Evolutionary conservation across 2,888 invertebrate species (phyloP), one percentile per base, ranked within the genome.

Genomic region (Cheilosia pagana): DNA sequence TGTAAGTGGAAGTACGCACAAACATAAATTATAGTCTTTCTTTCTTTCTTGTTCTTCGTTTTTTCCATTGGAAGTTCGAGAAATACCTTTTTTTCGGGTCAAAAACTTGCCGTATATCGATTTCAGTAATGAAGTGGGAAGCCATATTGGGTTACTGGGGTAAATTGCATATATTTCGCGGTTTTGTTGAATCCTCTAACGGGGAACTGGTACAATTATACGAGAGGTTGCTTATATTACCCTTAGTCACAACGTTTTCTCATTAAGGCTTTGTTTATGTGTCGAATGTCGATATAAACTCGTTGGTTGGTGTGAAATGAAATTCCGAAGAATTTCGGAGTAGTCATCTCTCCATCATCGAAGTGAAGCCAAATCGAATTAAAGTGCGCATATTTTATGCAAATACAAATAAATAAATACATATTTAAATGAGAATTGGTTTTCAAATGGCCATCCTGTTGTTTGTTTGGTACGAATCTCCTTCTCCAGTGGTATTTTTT

Each of bases 361-460:
- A 67, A 21, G 39, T 68, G 62, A 74, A 63, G 59, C 43, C n/a
- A 65, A 68, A 68, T 81, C 21, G 45, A 53, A 57, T 82, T 39
- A 28, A 78, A 55, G 79, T 83, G 83, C 68, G 83, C 83, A 83
- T 83, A 83, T 83, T 70, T 79, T 83, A 83, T 83, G 83, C 79
- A 83, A 75, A 83, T 59, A 19, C n/a, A 35, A 25, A 43, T 31
- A 45, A 45, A 72, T 55, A 74, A 59, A 50, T 68, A 62, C n/a
- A 62, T 68, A 52, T 31, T 35, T 39, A 74, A 83, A 52, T 59
- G 21, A 60, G 12, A 45, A 50, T 41, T 31, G 39, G 43, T 63
- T 75, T 81, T 76, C 41, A 45, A 62, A 41, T 31, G 31, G 43
- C 59, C 70, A 75, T 76, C 55, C 43, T 60, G 67, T 75, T 65